A percentile compares a stretch with the other conserved stretches of the same genome.
Conservation (phyloP, 2,888 invertebrate genomes). For the Cantharis rufa region DNA sequence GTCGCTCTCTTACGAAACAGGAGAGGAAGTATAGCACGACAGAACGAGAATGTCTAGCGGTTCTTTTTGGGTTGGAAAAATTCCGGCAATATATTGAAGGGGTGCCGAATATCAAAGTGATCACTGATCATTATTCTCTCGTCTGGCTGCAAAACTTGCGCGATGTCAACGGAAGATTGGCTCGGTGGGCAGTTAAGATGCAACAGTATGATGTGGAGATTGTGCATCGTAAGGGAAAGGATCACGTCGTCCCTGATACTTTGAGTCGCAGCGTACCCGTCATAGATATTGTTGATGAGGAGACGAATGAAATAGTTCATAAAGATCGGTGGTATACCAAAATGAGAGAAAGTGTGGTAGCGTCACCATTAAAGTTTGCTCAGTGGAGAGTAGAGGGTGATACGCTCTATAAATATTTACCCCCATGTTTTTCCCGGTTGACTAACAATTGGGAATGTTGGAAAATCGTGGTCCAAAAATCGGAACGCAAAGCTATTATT, state of each 20-base stretch:
- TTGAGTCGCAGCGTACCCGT: not conserved
- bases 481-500: no score
- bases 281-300: not conserved
- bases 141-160: slow-evolving; percentile 13
- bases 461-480: no score
- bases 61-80: slow-evolving; percentile 24
- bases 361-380: no score
- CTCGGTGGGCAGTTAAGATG: not conserved
- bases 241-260: not conserved
- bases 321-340: not conserved
- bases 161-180: slow-evolving; percentile 2
- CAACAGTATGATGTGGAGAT: not conserved
- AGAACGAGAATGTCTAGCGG: slow-evolving; percentile 25
- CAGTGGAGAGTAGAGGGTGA: no score
- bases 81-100: slow-evolving; percentile 16
- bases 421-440: no score
- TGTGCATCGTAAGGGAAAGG: not conserved
- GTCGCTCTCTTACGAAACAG: slow-evolving; percentile 9
- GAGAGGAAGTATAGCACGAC: slow-evolving; percentile 22
- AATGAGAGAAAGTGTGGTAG: no score
- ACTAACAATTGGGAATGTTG: no score
- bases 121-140: slow-evolving; percentile 5
- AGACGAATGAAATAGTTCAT: not conserved
- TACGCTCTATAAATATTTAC: no score
- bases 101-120: slow-evolving; percentile 4